Evolutionary conservation across 2,888 invertebrate genomes (phyloP).

Genomic region (Drosophila antonietae): DNA sequence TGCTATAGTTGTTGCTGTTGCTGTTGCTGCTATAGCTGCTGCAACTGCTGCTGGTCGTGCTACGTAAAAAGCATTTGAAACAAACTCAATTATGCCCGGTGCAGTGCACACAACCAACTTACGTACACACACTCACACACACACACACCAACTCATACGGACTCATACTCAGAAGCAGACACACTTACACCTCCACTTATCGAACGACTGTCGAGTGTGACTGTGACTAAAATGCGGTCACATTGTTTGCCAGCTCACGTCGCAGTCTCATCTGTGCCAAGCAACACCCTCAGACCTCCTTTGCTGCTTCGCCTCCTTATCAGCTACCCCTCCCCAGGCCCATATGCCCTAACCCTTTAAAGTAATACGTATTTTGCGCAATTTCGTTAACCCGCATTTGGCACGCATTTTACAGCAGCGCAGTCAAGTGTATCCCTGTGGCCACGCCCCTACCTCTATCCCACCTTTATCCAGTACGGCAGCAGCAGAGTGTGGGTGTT

Average conservation of each 20-base stretch:
- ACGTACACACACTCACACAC: slow-evolving; percentile 28
- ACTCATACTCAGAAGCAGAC: neutral
- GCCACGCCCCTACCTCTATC: slow-evolving; percentile 29
- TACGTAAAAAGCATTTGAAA: slow-evolving; percentile 79
- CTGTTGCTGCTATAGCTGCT: slow-evolving; percentile 30
- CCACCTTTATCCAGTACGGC: neutral
- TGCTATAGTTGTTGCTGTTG: slow-evolving; percentile 27
- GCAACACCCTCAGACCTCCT: neutral
- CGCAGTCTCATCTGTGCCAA: slow-evolving; percentile 32
- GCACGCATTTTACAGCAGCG: slow-evolving; percentile 67
- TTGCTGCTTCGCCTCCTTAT: neutral
- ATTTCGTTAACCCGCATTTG: slow-evolving; percentile 73
- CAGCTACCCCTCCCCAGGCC: neutral
- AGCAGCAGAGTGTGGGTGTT: slow-evolving; percentile 26
- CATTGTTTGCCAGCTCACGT: slow-evolving; percentile 73
- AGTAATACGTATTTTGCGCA: slow-evolving; percentile 54
- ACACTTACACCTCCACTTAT: slow-evolving; percentile 37
- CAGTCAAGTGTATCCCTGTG: slow-evolving; percentile 21
- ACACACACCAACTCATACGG: slow-evolving; percentile 4
- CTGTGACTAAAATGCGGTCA: slow-evolving; percentile 82
- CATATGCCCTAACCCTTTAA: slow-evolving; percentile 14
- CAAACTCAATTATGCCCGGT: slow-evolving; percentile 79
- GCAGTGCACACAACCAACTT: slow-evolving; percentile 63
- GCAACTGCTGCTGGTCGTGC: slow-evolving; percentile 43
- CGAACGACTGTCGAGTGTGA: slow-evolving; percentile 57